Percentiles rank a stretch among this genome's conserved stretches.
Conservation (phyloP, 2,113 vertebrate species). For the Heloderma charlesbogerti region DNA sequence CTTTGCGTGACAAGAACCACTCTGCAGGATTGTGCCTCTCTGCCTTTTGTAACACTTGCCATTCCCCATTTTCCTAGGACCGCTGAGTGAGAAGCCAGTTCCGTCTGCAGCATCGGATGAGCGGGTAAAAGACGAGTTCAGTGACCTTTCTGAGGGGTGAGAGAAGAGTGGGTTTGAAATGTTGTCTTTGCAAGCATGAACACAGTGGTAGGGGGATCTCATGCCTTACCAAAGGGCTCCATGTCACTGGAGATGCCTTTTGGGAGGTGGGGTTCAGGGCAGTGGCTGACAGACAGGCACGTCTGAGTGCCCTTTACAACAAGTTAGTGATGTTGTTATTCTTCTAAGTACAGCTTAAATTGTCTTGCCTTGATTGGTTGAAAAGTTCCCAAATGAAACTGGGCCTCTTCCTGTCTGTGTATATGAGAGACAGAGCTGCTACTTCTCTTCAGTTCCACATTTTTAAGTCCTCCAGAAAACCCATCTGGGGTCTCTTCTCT, state of each 20-base stretch:
- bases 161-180: slow-evolving; percentile 82
- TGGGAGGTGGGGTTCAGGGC: neutral
- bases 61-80: slow-evolving; percentile 76
- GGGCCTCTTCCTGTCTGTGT: neutral
- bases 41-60: slow-evolving; percentile 49
- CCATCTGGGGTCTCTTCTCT: fast-evolving
- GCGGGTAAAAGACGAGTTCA: slow-evolving; percentile 86
- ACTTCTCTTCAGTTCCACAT: neutral
- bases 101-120: slow-evolving; percentile 77
- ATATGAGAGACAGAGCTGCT: neutral
- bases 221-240: neutral
- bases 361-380: neutral
- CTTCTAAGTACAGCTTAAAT: neutral
- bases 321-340: neutral
- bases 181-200: slow-evolving; percentile 70
- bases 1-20: fast-evolving
- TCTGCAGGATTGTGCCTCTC: neutral
- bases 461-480: fast-evolving
- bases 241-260: neutral
- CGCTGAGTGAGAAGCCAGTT: slow-evolving; percentile 75
- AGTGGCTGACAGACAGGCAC: neutral
- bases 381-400: neutral
- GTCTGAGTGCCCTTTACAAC: neutral
- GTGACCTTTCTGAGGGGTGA: slow-evolving; percentile 94
- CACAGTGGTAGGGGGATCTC: neutral